These are phyloP conservation scores for Smittia sp. DNA, from an alignment of 2,888 invertebrate genomes.

Conservation along the genomic window DNA sequence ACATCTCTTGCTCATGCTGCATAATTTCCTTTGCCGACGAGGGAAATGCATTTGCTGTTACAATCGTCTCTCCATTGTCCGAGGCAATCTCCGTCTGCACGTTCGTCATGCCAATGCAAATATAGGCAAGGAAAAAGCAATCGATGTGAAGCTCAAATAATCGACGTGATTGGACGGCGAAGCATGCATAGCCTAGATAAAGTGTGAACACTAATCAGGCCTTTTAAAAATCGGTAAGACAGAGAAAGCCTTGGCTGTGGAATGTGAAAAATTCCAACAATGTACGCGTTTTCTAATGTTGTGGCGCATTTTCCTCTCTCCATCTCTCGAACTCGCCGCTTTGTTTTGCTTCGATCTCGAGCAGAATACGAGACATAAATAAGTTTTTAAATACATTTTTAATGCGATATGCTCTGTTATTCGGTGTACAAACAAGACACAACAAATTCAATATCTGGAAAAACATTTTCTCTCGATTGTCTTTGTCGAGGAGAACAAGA, in stretches of 20 bases:
- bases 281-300: conserved; percentile 35
- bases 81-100: neutral
- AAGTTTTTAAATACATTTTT: conserved; percentile 5
- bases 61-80: neutral
- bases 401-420: conserved; percentile 11
- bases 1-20: neutral
- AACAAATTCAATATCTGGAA: conserved; percentile 14
- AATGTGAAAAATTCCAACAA: conserved; percentile 38
- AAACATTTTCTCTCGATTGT: neutral
- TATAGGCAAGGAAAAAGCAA: neutral
- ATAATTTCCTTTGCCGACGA: neutral
- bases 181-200: conserved; percentile 13
- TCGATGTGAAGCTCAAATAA: conserved; percentile 32
- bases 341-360: neutral
- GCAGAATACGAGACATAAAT: neutral
- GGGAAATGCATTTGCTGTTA: neutral
- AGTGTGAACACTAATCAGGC: conserved; percentile 13
- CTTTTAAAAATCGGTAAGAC: neutral
- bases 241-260: conserved; percentile 7
- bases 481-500: neutral
- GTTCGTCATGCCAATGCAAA: conserved; percentile 26
- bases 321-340: neutral
- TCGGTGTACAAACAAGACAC: neutral
- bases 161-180: conserved; percentile 24
- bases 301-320: conserved; percentile 7